Percentiles rank a stretch among this genome's conserved stretches.
phyloP scores from a whole-genome alignment of 2,888 invertebrate genomes.

The Halictus quadricinctus region DNA sequence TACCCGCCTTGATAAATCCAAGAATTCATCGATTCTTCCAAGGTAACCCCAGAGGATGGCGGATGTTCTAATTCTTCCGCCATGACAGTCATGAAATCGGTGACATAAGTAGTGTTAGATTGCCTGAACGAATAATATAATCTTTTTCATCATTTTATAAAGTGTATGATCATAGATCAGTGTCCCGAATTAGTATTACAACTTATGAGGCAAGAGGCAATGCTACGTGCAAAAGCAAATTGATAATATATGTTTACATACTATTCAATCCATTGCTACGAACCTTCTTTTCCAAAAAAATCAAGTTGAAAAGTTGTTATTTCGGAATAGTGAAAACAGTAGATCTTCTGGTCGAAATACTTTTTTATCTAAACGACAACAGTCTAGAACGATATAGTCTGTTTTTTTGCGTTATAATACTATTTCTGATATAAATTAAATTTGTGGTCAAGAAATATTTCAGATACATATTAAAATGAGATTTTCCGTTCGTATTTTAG shows the following conservation, averaged over 20 bases:
- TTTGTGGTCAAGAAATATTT: not conserved
- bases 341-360: not conserved
- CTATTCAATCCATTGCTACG: not conserved
- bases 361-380: not conserved
- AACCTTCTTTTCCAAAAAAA: not conserved
- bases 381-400: not conserved
- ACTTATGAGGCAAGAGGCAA: not conserved
- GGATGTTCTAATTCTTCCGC: constrained; percentile 67
- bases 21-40: constrained; percentile 69
- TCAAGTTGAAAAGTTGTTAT: not conserved
- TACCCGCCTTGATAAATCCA: constrained; percentile 77
- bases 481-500: too few species aligned
- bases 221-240: constrained; percentile 3
- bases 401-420: not conserved
- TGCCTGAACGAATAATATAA: constrained; percentile 64
- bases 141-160: not conserved
- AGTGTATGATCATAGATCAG: not conserved
- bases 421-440: not conserved
- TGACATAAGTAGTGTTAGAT: constrained; percentile 65
- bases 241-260: not conserved
- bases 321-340: not conserved
- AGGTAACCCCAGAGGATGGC: constrained; percentile 47
- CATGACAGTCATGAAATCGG: constrained; percentile 71
- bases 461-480: not conserved
- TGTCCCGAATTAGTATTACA: not conserved